A percentile compares a stretch with the other conserved stretches of the same genome.
Evolutionary conservation across 2,888 invertebrate species (phyloP).

Genomic region (Dendrolimus pini): DNA sequence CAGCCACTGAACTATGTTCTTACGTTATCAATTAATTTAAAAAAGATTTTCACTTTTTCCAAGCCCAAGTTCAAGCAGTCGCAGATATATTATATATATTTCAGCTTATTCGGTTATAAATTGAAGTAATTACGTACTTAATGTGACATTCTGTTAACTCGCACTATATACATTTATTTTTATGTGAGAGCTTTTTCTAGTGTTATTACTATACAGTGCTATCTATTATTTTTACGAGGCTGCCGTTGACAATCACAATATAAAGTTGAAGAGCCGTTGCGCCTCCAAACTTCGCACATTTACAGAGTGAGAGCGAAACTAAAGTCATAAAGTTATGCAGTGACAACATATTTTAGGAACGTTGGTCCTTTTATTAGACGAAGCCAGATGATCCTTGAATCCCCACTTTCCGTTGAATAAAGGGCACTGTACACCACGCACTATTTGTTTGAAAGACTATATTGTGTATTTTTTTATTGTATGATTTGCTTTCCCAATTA

Average conservation of each 20-base stretch:
- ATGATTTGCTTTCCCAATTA: too few species aligned
- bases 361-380: constrained; percentile 63
- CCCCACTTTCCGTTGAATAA: constrained; percentile 40
- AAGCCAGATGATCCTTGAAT: constrained; percentile 58
- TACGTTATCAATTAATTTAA: too few species aligned
- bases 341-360: constrained; percentile 71
- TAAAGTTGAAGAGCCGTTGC: constrained; percentile 1
- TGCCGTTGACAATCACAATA: constrained; percentile 6
- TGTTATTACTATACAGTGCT: constrained; percentile 1
- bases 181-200: neutral
- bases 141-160: constrained; percentile 36
- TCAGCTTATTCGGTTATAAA: constrained; percentile 47
- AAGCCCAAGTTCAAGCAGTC: too few species aligned
- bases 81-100: too few species aligned
- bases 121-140: constrained; percentile 58
- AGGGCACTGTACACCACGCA: neutral
- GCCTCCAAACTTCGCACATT: constrained; percentile 8
- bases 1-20: too few species aligned
- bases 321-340: constrained; percentile 70
- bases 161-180: neutral
- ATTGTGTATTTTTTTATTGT: too few species aligned
- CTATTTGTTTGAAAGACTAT: too few species aligned
- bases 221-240: constrained; percentile 22
- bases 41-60: too few species aligned
- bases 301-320: constrained; percentile 33